These are phyloP conservation scores for Thecophora atra DNA, from an alignment of 2,888 invertebrate species.

Conservation along the genomic window DNA sequence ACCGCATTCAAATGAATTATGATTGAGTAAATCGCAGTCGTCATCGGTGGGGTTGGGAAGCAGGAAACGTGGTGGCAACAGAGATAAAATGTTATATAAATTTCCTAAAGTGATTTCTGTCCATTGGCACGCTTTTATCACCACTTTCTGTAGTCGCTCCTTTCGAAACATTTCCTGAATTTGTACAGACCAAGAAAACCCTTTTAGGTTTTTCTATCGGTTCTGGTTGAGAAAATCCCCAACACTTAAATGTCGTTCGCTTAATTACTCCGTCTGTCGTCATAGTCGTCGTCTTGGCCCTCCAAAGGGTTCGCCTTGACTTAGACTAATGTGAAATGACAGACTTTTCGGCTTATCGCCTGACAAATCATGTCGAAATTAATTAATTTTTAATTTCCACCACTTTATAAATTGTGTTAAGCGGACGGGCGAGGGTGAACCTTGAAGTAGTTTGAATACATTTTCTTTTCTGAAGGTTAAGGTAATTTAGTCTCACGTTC, in stretches of 20 bases:
- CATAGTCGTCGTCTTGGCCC: background rate
- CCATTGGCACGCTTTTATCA: background rate
- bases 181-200: background rate
- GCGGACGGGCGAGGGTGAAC: too few species aligned
- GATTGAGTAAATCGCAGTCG: background rate
- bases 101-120: background rate
- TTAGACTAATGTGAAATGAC: background rate
- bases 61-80: background rate
- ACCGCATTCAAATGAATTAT: conserved; percentile 1
- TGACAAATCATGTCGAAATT: conserved; percentile 40
- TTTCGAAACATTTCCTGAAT: background rate
- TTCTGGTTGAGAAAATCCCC: background rate
- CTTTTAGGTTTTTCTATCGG: background rate
- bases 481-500: too few species aligned
- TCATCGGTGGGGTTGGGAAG: background rate
- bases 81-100: background rate
- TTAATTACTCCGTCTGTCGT: background rate
- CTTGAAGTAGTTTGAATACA: too few species aligned
- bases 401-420: too few species aligned
- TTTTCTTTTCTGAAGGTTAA: too few species aligned
- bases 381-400: conserved; percentile 41
- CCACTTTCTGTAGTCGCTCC: background rate
- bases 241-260: background rate
- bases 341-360: conserved; percentile 12
- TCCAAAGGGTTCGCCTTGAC: background rate